A percentile compares a stretch with the other conserved stretches of the same genome.
Conservation (phyloP, 2,797 vertebrate species). For the Carcharodon carcharias region DNA sequence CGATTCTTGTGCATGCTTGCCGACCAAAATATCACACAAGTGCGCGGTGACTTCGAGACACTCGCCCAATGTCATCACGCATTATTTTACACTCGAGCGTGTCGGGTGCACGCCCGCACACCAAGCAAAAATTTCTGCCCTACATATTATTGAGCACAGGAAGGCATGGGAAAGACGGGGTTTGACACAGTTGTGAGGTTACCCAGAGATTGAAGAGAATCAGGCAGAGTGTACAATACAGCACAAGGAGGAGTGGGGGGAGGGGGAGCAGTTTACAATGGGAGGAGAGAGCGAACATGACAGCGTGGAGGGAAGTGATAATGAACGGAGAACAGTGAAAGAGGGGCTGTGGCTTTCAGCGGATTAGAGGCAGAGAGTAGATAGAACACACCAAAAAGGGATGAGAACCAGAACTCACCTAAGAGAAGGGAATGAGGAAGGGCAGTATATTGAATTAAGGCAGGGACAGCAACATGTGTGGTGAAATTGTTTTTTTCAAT, state of each 20-base stretch:
- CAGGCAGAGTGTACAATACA: background rate
- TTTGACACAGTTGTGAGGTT: no score
- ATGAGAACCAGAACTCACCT: background rate
- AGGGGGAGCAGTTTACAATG: no score
- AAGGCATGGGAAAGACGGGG: background rate
- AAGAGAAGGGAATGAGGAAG: background rate
- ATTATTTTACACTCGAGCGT: no score
- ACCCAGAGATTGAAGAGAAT: background rate
- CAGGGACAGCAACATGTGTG: background rate
- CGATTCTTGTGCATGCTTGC: no score
- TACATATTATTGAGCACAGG: background rate
- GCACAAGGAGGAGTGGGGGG: background rate
- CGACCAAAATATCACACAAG: no score
- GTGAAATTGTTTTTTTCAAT: background rate
- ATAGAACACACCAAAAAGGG: background rate
- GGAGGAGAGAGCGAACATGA: background rate
- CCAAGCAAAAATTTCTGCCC: no score
- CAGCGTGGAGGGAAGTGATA: background rate
- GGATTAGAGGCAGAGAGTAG: background rate
- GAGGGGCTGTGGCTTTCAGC: background rate
- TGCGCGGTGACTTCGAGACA: no score
- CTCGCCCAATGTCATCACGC: no score
- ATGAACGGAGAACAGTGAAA: background rate
- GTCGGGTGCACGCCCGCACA: no score
- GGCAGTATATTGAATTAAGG: background rate